Base-by-base conservation (phyloP, 2,888 invertebrate species). In the Xanthorhoe designata region DNA sequence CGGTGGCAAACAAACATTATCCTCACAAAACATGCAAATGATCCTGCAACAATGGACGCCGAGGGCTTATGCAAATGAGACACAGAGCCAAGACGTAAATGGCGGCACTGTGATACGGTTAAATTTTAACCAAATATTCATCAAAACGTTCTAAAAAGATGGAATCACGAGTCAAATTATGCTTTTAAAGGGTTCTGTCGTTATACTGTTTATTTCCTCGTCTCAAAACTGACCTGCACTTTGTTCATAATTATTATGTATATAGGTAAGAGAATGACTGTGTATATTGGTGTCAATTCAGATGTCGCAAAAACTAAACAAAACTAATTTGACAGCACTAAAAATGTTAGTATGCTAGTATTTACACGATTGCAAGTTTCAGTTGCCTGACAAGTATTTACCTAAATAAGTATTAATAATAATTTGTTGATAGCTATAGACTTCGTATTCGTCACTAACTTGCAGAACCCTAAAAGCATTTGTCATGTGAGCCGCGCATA, bases 41-140 rank as follows among this genome's bases (percentile, higher is more conserved):
- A 74, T 68, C 50, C 60, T 24, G 29, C 65, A 73, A 85, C 81
- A 83, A 80, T 77, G 68, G 60, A 61, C 47, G 57, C 50, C 60
- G 66, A 55, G 32, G 76, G 75, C 77, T 74, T 85, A 91, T 92
- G 89, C 74, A 88, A 90, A 89, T 87, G 76, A 82, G 71, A 74
- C 75, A 68, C 57, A 53, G 71, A 77, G 38, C 45, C 49, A 63
- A 63, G 64, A 75, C 52, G 79, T 87, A 87, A 90, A 86, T 81
- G 85, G 66, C 83, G 81, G 80, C 87, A 89, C 88, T 91, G 91
- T 91, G 85, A 80, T 88, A 90, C 88, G 92, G 91, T 92, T 91
- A 87, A 87, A 90, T 84, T 88, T 82, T 88, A 89, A 92, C 91
- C 91, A 90, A 89, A 91, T 88, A 85, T 88, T 84, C 73, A 78